A percentile compares a stretch with the other conserved stretches of the same genome.
phyloP scores from a whole-genome alignment of 2,113 vertebrate genomes.

The Nematolebias whitei region DNA sequence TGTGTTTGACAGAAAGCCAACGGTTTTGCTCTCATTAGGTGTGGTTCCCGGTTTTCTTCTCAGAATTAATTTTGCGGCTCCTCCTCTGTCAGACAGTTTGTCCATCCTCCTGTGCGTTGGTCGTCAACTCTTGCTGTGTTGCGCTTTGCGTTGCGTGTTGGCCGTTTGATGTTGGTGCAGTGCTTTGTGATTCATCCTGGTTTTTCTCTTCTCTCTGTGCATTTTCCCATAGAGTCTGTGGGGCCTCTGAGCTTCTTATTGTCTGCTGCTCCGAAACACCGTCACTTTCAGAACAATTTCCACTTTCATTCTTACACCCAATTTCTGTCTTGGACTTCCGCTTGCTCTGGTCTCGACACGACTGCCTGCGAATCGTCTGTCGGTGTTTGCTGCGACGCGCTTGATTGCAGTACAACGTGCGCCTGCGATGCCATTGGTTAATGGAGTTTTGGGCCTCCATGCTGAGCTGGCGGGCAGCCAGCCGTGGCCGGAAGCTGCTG shows the following conservation, averaged over 20 bases:
- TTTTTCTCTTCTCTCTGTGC: background rate
- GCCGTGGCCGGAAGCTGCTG: slow-evolving; percentile 80
- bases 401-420: slow-evolving; percentile 83
- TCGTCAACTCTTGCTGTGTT: background rate
- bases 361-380: slow-evolving; percentile 65
- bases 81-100: background rate
- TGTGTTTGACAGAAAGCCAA: background rate
- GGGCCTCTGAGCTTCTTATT: slow-evolving; percentile 17
- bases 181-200: background rate
- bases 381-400: slow-evolving; percentile 55
- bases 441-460: slow-evolving; percentile 85
- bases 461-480: slow-evolving; percentile 82
- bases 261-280: slow-evolving; percentile 7
- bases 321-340: background rate
- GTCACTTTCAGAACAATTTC: background rate
- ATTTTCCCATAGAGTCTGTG: slow-evolving; percentile 44
- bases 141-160: background rate
- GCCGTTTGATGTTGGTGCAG: slow-evolving; percentile 8
- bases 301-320: slow-evolving; percentile 5
- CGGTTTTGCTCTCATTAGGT: background rate
- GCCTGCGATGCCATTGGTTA: slow-evolving; percentile 86
- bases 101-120: background rate
- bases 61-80: background rate
- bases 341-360: background rate
- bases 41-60: background rate